Base-by-base conservation (phyloP, 2,888 invertebrate genomes). In the Drosophila infuscata region DNA sequence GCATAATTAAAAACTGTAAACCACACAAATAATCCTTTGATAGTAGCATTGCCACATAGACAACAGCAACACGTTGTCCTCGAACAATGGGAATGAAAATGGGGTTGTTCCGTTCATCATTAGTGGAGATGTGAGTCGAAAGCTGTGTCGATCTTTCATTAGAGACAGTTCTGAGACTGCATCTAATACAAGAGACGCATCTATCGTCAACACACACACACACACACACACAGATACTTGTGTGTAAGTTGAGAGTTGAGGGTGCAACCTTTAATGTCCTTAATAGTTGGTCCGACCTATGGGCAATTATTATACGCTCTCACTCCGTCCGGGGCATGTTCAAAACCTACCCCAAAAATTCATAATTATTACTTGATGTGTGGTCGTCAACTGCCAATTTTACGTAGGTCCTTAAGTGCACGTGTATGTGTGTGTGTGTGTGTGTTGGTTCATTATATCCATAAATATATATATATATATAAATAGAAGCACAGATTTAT, bases 1-100 rank as follows among this genome's bases (percentile, higher is more conserved):
- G 88, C 90, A 87, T 87, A 89, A 87, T 86, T 86, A 86, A 88
- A 86, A 86, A 89, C 82, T 89, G 86, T 89, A 86, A 86, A 81
- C 86, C 86, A 88, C 90, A 87, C 88, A 85, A 85, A 89, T 89
- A 87, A 87, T 87, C 86, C 86, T 90, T 82, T 79, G 86, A 86
- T 86, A 89, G 88, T 83, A 84, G 76, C 72, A 68, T 51, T 56
- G 71, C 51, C 53, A 38, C 53, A 74, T 61, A 70, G 70, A 73
- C 72, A 78, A 65, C 56, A 63, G 58, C 68, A 75, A 62, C 78
- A 70, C 63, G 63, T 71, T 54, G 71, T 69, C 46, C 66, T 35
- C 52, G 59, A 59, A 74, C 70, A 77, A 74, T 59, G 66, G 38
- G 17, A 59, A 69, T 74, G 58, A 65, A 76, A 63, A 72, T 66